Evolutionary conservation across 53 echinoderm and acorn worm genomes (phyloP), one percentile per base, ranked within the genome.

Genomic region (Paelopatides confundens): DNA sequence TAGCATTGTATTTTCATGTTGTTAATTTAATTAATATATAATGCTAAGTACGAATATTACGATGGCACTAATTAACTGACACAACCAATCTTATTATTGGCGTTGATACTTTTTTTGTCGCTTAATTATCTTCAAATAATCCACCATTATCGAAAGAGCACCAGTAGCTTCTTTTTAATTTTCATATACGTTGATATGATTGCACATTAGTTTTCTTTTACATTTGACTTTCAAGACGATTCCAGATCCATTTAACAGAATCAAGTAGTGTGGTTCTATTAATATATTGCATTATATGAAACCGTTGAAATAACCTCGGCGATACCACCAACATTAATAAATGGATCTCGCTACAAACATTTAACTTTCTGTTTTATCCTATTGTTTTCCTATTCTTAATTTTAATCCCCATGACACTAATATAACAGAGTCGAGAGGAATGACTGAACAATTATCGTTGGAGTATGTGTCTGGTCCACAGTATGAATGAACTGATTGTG

Each of bases 91-190:
- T 58, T 21, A 58, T 58, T 58, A 58, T 58, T 58, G 58, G 18
- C 12, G 12, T 43, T 43, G 43, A 43, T 43, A 43, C 43, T 12
- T 58, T 58, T 58, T 58, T 21, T 6, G 24, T 74, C 74, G 35
- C 74, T 74, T 74, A 74, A 74, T 74, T 74, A 74, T 18, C 74
- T 74, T 39, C 26, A 38, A 74, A 6, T 58, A 58, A 58, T 58
- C 58, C n/a, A 58, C 5, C 21, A 17, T 15, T 18, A 58, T 58
- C 58, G 58, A 58, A 58, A 58, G n/a, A 58, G 58, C 6, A 21
- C 58, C n/a, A n/a, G n/a, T n/a, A n/a, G n/a, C 58, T 58, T 23
- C 58, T 43, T 40, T 71, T 21, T 66, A 6, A 34, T 13, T 12
- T 31, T 66, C 33, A 39, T 71, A 43, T 36, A 23, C 39, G 33